Evolutionary conservation across 2,113 vertebrate species (phyloP).

Genomic region (Calidris pugnax): DNA sequence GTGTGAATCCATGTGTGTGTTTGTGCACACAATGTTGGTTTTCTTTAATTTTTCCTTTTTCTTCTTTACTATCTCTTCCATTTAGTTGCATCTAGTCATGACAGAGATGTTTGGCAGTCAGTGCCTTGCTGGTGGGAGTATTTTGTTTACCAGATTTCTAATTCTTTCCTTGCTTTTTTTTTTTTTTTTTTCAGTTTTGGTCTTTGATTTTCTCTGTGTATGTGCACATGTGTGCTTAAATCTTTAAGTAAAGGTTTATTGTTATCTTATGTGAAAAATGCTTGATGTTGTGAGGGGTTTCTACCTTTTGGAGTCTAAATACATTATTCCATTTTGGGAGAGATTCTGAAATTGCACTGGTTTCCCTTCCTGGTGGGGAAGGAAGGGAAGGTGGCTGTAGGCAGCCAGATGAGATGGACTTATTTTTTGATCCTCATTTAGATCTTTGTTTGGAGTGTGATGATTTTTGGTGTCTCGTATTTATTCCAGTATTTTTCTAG

Average conservation of each 20-base stretch:
- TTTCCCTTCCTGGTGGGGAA: background rate
- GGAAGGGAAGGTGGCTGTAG: background rate
- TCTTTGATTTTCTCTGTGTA: background rate
- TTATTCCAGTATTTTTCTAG: background rate
- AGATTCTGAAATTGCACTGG: background rate
- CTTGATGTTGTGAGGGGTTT: background rate
- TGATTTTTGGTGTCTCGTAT: background rate
- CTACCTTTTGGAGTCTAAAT: background rate
- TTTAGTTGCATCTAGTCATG: fast-evolving
- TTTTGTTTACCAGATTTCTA: background rate
- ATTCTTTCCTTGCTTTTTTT: background rate
- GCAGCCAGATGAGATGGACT: background rate
- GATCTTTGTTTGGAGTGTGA: background rate
- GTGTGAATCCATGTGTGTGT: background rate
- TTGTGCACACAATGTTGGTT: background rate
- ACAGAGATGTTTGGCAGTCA: background rate
- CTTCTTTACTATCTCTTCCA: background rate
- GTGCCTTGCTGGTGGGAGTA: background rate
- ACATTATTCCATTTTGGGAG: background rate
- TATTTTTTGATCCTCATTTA: background rate
- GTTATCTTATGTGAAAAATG: background rate
- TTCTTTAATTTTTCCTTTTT: background rate
- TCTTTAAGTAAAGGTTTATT: background rate
- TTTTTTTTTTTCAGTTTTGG: background rate
- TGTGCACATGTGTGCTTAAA: fast-evolving